Conservation (phyloP, 2,797 vertebrate genomes). For the Graptemys geographica region DNA sequence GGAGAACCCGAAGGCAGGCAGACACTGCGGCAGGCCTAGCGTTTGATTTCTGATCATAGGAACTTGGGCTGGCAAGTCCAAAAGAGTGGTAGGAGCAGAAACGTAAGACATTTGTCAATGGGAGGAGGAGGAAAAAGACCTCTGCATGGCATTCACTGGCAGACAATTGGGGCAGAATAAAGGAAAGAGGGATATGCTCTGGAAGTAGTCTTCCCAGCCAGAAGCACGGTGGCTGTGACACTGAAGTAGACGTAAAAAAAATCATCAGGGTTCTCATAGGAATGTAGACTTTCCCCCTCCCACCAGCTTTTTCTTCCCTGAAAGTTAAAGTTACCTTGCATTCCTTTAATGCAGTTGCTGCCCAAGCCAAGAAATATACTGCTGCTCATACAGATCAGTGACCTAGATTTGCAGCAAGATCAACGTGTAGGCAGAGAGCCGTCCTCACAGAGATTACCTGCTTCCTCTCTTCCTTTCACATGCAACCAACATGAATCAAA, state of each 20-base stretch:
- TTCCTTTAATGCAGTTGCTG: background rate
- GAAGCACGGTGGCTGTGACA: background rate
- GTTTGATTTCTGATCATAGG: background rate
- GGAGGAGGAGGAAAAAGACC: rapidly evolving
- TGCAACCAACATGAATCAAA: background rate
- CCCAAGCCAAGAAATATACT: background rate
- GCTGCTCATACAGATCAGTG: background rate
- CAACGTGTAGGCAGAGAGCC: background rate
- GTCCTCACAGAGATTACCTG: background rate
- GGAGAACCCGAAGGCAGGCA: background rate
- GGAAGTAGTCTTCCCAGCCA: background rate
- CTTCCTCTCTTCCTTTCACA: conserved; percentile 44
- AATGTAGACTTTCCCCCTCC: background rate
- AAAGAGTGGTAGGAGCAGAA: background rate
- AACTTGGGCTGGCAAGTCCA: background rate
- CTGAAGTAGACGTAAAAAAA: background rate
- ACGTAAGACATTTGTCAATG: background rate
- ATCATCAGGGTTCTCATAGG: rapidly evolving
- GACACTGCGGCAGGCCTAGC: background rate
- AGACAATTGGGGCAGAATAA: background rate
- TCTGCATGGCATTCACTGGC: rapidly evolving
- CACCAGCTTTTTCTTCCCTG: background rate
- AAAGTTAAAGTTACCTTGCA: conserved; percentile 34
- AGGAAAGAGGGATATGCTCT: rapidly evolving
- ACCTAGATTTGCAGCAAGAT: background rate